Evolutionary conservation across 2,113 vertebrate genomes (phyloP), one percentile per base, ranked within the genome.

Genomic region (Hucho hucho): DNA sequence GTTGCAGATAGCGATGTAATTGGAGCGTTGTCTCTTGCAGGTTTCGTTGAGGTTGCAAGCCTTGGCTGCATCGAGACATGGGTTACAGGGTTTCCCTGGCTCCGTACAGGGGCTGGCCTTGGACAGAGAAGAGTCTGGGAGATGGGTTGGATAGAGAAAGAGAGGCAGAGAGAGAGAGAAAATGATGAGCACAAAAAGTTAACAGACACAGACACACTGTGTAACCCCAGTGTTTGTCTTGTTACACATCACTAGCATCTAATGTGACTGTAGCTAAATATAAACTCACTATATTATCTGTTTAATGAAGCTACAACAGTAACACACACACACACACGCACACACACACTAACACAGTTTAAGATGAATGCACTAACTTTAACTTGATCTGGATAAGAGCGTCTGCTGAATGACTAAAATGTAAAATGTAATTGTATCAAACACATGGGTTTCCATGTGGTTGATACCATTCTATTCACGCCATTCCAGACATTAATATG

Each of bases 31-130:
- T 11, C 92, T 93, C 90, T 98, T 98, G 89, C 97, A 99, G 59
- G 94, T 94, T 81, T 97, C 95, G 0, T 98, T 98, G 78, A 98
- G 95, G 91, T 99, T 98, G 83, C 97, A 99, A 71, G 96, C 96
- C 84, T 98, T 98, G 25, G 96, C 95, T 0, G 97, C 97, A 0
- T 98, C 97, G 73, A 99, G 90, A 83, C 97, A 99, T 13, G 93
- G 92, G 86, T 99, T 99, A 86, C 97, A 99, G 85, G 95, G 94
- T 83, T 96, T 97, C 81, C 95, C 95, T 0, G 93, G 93, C 0
- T 98, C 97, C 0, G 95, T 93, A 89, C 97, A 99, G 78, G 95
- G 95, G 90, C 96, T 96, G 79, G 90, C 92, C 83, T 90, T 97
- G 20, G 89, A 84, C 28, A 88, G 67, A 77, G 93, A 74, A 0